phyloP scores from a whole-genome alignment of 1,140 invertebrate genomes.

The Psilanteris sp. region DNA sequence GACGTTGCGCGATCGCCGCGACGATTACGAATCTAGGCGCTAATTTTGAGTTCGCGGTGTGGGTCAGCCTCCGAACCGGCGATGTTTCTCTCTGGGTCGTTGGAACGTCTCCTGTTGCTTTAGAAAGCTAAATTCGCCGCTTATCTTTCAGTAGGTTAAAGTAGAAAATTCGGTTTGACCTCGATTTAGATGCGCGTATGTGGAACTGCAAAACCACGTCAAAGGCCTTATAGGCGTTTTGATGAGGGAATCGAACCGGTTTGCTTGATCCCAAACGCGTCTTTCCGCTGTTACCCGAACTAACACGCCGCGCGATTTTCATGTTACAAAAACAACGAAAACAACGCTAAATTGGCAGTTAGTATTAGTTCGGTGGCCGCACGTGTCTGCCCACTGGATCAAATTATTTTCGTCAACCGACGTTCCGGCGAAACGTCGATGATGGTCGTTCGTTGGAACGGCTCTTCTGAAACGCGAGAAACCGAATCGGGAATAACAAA shows the following conservation, averaged over 20 bases:
- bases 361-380: too few relatives aligned
- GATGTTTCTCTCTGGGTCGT: conserved; percentile 53
- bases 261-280: conserved; percentile 56
- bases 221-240: conserved; percentile 69
- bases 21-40: conserved; percentile 42
- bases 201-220: conserved; percentile 66
- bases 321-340: conserved; percentile 3
- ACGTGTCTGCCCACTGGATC: too few relatives aligned
- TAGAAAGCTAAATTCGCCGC: conserved; percentile 80
- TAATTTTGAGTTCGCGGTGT: conserved; percentile 49
- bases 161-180: conserved; percentile 81
- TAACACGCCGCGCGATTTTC: conserved; percentile 31
- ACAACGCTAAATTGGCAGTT: conserved; percentile 3
- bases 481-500: too few relatives aligned
- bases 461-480: too few relatives aligned
- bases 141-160: conserved; percentile 79
- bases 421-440: too few relatives aligned
- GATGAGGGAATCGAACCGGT: conserved; percentile 63
- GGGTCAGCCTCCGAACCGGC: conserved; percentile 55
- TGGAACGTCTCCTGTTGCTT: conserved; percentile 68
- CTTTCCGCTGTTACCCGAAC: conserved; percentile 55
- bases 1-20: conserved; percentile 15
- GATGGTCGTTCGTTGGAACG: too few relatives aligned
- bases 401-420: too few relatives aligned
- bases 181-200: conserved; percentile 75